These are phyloP conservation scores for Leucophenga montana DNA, from an alignment of 2,888 invertebrate species.

Conservation along the genomic window DNA sequence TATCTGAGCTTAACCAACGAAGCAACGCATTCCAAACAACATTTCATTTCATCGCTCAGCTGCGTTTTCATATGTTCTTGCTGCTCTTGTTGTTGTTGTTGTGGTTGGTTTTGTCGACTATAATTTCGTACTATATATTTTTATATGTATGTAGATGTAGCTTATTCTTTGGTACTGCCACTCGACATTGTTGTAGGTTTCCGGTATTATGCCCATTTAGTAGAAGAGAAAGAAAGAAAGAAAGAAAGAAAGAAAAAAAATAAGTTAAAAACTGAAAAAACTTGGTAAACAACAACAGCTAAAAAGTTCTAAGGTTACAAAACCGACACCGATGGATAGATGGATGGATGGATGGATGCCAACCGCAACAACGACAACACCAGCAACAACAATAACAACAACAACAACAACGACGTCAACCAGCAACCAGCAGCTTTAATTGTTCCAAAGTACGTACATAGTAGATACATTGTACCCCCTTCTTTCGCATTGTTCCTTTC, in stretches of 20 bases:
- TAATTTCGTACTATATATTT: constrained; percentile 10
- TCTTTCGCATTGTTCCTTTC: not conserved
- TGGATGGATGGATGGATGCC: constrained; percentile 12
- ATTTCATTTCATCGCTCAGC: constrained; percentile 54
- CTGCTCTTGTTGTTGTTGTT: no score
- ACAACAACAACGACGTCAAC: constrained; percentile 44
- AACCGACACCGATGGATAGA: constrained; percentile 21
- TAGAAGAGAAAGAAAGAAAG: constrained; percentile 56
- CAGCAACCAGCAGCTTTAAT: constrained; percentile 57
- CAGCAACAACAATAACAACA: constrained; percentile 32
- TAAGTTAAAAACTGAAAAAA: constrained; percentile 40
- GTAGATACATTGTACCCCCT: constrained; percentile 51
- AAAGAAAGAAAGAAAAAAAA: constrained; percentile 60
- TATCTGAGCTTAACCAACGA: not conserved
- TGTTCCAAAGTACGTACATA: constrained; percentile 49
- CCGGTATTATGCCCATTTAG: constrained; percentile 66
- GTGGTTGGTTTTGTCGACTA: constrained; percentile 37
- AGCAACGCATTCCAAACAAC: constrained; percentile 37
- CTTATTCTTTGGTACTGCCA: not conserved
- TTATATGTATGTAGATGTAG: not conserved
- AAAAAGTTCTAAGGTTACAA: constrained; percentile 29
- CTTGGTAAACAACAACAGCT: constrained; percentile 18
- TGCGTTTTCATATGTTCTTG: constrained; percentile 47
- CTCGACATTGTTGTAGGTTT: constrained; percentile 56
- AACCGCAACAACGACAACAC: constrained; percentile 32